phyloP scores from a whole-genome alignment of 2,113 vertebrate genomes.

The Gobius niger region DNA sequence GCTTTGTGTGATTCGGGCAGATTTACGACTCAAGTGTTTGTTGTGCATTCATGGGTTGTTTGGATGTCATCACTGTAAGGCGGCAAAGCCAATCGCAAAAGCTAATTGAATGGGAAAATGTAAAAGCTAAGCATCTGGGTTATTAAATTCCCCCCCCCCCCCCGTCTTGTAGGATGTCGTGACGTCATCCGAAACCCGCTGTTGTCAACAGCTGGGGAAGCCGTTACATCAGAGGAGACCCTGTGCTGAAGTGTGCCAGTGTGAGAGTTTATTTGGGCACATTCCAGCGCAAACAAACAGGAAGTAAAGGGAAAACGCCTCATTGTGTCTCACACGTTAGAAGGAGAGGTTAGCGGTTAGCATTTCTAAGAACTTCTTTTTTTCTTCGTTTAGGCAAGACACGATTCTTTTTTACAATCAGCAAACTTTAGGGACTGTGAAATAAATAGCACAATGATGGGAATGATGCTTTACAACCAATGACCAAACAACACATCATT shows the following conservation, averaged over 20 bases:
- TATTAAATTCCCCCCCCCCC: too few species aligned
- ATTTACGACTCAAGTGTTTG: too few species aligned
- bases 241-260: slow-evolving; percentile 24
- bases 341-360: slow-evolving; percentile 15
- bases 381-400: background rate
- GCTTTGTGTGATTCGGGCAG: background rate
- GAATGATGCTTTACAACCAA: too few species aligned
- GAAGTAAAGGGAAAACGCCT: slow-evolving; percentile 32
- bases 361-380: background rate
- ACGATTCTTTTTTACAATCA: background rate
- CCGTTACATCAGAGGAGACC: slow-evolving; percentile 28
- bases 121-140: too few species aligned
- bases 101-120: too few species aligned
- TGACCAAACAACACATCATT: too few species aligned
- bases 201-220: slow-evolving; percentile 5
- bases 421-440: background rate
- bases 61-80: too few species aligned
- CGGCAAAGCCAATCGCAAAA: too few species aligned
- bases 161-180: too few species aligned
- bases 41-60: too few species aligned
- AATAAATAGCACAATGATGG: too few species aligned
- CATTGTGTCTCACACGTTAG: slow-evolving; percentile 22
- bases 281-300: slow-evolving; percentile 23
- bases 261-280: slow-evolving; percentile 24
- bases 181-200: background rate